phyloP scores from a whole-genome alignment of 2,113 vertebrate species.

The Lophotis ruficrista region DNA sequence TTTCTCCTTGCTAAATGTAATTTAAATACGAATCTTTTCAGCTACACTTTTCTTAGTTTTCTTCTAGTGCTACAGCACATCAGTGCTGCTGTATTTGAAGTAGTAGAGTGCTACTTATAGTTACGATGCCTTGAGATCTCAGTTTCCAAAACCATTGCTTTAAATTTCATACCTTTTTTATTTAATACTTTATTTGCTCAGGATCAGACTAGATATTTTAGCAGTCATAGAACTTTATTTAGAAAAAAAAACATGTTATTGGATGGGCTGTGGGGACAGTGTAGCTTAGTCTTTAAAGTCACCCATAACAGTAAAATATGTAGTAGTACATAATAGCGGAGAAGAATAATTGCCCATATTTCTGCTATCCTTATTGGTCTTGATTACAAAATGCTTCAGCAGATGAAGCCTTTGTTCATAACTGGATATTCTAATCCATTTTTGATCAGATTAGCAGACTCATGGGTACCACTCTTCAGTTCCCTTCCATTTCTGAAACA shows the following conservation, averaged over 20 bases:
- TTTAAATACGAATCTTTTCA: not conserved
- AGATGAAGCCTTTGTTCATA: not conserved
- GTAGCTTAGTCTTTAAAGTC: not conserved
- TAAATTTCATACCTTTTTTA: not conserved
- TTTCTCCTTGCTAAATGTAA: not conserved
- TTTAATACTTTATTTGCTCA: not conserved
- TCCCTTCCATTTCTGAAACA: not conserved
- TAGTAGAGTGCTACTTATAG: not conserved
- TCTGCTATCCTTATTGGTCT: not conserved
- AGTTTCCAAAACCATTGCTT: not conserved
- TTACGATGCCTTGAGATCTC: not conserved
- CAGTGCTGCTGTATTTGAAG: not conserved
- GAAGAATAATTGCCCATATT: not conserved
- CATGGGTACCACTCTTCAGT: not conserved
- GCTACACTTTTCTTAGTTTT: not conserved
- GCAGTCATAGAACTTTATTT: not conserved
- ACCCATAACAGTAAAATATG: accelerated
- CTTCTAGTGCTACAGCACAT: not conserved
- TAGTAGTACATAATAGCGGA: not conserved
- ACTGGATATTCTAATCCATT: not conserved
- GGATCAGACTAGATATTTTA: not conserved
- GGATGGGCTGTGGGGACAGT: not conserved
- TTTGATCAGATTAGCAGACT: not conserved
- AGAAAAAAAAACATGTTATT: not conserved
- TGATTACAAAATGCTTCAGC: not conserved